These are phyloP conservation scores for Thecophora atra DNA, from an alignment of 2,888 invertebrate genomes.

Conservation along the genomic window DNA sequence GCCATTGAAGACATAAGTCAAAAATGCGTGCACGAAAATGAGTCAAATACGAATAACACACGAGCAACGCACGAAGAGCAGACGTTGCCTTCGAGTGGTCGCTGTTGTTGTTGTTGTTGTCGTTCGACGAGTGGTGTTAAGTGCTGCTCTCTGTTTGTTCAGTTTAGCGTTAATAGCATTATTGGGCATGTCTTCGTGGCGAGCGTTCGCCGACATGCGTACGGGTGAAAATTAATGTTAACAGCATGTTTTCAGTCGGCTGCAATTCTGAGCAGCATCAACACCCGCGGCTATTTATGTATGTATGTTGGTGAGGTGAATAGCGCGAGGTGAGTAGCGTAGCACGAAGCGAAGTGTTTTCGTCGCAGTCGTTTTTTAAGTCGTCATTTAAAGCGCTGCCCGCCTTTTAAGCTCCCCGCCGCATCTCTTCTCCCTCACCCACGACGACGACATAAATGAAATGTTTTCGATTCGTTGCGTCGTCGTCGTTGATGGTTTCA, in stretches of 20 bases:
- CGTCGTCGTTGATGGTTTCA: conserved; percentile 27
- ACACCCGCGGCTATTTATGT: conserved; percentile 17
- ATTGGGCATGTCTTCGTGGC: background rate
- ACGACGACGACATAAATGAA: background rate
- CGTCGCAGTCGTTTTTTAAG: background rate
- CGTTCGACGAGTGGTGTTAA: conserved; percentile 35
- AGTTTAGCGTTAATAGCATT: conserved; percentile 60
- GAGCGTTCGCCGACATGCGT: conserved; percentile 24
- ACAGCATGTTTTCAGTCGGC: conserved; percentile 56
- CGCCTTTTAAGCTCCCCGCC: no score
- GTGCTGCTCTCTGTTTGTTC: conserved; percentile 59
- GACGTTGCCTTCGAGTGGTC: background rate
- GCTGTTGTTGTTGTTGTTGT: conserved; percentile 2
- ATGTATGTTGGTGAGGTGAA: background rate
- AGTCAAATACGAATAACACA: background rate
- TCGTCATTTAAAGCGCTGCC: no score
- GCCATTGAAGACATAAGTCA: no score
- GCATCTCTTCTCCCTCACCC: no score
- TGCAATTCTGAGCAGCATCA: conserved; percentile 44
- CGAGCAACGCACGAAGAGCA: background rate
- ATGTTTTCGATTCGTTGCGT: background rate
- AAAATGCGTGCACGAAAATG: conserved; percentile 32
- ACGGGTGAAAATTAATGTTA: conserved; percentile 63
- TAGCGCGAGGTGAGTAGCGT: background rate
- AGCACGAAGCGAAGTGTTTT: background rate